Conservation (phyloP, 1,140 invertebrate genomes). For the Zaprionus lachaisei region DNA sequence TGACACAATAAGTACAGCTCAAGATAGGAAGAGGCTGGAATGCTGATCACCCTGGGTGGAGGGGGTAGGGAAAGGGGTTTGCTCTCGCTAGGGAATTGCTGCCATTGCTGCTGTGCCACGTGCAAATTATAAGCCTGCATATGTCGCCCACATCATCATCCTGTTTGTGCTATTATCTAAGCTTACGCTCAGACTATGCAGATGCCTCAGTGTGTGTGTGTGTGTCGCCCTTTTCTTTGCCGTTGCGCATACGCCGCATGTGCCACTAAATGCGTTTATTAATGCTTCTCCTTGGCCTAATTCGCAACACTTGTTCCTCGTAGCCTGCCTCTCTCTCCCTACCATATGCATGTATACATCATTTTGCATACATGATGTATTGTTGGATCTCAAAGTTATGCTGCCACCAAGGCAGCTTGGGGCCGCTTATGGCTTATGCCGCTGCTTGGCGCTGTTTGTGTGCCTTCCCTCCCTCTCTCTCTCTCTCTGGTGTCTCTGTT, state of each 20-base stretch:
- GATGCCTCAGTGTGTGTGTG: slow-evolving; percentile 1
- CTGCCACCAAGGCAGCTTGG: not conserved
- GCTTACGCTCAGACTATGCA: slow-evolving; percentile 48
- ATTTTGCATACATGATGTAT: slow-evolving; percentile 82
- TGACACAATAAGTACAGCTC: slow-evolving; percentile 75
- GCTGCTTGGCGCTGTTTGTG: slow-evolving; percentile 36
- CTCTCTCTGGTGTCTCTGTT: slow-evolving; percentile 15
- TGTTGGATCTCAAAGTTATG: slow-evolving; percentile 52
- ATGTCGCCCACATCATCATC: slow-evolving; percentile 72
- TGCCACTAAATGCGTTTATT: slow-evolving; percentile 81
- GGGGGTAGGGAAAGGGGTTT: not conserved
- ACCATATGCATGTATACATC: slow-evolving; percentile 79
- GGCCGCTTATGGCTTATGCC: slow-evolving; percentile 12
- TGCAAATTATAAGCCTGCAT: slow-evolving; percentile 82
- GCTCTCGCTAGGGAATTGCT: not conserved
- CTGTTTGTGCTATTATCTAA: slow-evolving; percentile 72
- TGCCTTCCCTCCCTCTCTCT: not conserved
- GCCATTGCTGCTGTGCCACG: slow-evolving; percentile 51
- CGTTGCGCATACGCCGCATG: slow-evolving; percentile 73
- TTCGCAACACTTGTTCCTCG: slow-evolving; percentile 77
- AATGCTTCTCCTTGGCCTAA: slow-evolving; percentile 82
- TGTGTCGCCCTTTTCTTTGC: slow-evolving; percentile 46
- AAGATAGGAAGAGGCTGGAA: slow-evolving; percentile 3
- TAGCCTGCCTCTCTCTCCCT: slow-evolving; percentile 8
- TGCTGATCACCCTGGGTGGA: not conserved